Evolutionary conservation across 2,888 invertebrate species (phyloP).

Genomic region (Villa cingulata): DNA sequence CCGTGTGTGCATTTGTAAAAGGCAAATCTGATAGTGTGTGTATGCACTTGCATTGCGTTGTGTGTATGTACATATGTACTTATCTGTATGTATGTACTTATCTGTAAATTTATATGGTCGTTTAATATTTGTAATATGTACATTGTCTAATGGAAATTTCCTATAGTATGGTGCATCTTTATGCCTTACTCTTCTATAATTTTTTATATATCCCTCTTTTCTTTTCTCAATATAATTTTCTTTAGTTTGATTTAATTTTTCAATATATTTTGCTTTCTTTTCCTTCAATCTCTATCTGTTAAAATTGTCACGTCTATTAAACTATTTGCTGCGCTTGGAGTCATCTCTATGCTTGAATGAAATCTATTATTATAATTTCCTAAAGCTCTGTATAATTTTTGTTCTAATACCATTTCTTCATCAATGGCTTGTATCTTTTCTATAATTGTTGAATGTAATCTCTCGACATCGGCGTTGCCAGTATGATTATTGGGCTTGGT

Average conservation of each 20-base stretch:
- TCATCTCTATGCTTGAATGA: conserved; percentile 8
- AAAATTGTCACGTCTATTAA: neutral
- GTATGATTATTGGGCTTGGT: conserved; percentile 8
- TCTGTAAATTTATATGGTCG: conserved; percentile 10
- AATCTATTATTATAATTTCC: conserved; percentile 12
- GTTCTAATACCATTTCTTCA: conserved; percentile 7
- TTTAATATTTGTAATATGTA: no score
- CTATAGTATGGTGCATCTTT: conserved; percentile 9
- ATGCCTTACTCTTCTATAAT: conserved; percentile 10
- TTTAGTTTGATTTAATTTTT: neutral
- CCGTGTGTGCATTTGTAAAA: no score
- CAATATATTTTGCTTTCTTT: no score
- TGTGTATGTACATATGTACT: no score
- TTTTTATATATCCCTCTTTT: no score
- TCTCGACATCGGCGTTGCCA: no score
- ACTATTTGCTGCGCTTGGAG: conserved; percentile 6
- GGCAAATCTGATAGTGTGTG: no score
- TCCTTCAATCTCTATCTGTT: no score
- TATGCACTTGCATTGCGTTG: no score
- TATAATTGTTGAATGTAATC: no score
- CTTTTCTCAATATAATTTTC: conserved; percentile 1
- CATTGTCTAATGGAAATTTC: conserved; percentile 4
- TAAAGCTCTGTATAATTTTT: conserved; percentile 8
- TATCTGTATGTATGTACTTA: no score
- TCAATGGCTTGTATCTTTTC: no score